phyloP scores from a whole-genome alignment of 2,797 vertebrate genomes.

The Crypturellus tataupa region DNA sequence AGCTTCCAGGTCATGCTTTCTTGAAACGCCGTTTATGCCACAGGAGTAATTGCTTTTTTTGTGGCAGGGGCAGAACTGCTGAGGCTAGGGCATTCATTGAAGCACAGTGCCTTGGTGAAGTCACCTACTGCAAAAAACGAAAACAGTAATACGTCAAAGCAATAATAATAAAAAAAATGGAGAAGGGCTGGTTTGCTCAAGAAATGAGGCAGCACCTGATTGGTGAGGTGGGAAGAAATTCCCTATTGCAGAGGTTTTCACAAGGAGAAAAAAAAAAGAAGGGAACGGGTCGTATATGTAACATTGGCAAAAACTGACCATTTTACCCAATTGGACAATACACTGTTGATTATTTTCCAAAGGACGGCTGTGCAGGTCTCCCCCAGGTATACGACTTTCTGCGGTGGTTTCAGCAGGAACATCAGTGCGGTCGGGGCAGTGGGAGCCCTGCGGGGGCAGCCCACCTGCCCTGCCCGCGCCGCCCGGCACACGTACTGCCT shows the following conservation, averaged over 20 bases:
- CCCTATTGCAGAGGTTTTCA: slow-evolving; percentile 41
- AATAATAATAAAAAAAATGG: not conserved
- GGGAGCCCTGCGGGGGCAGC: too few species aligned
- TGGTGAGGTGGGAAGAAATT: slow-evolving; percentile 26
- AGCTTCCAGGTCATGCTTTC: slow-evolving; percentile 62
- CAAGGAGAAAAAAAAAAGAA: too few species aligned
- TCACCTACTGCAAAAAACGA: not conserved
- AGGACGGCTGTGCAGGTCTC: too few species aligned
- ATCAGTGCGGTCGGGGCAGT: too few species aligned
- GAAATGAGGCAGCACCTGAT: not conserved
- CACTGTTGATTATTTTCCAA: too few species aligned
- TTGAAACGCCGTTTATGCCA: slow-evolving; percentile 42
- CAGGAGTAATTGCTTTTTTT: slow-evolving; percentile 12
- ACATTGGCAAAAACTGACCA: too few species aligned
- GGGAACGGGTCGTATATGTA: too few species aligned
- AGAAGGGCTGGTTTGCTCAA: not conserved
- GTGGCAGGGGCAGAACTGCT: slow-evolving; percentile 14
- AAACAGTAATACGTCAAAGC: not conserved
- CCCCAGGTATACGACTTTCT: too few species aligned
- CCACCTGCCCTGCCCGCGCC: too few species aligned
- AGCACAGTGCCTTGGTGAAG: slow-evolving; percentile 38
- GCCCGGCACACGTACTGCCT: too few species aligned
- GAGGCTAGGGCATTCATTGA: slow-evolving; percentile 19
- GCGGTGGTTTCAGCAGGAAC: too few species aligned
- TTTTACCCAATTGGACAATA: too few species aligned